Evolutionary conservation across 2,797 vertebrate genomes (phyloP), one percentile per base, ranked within the genome.

Genomic region (Streptopelia turtur): DNA sequence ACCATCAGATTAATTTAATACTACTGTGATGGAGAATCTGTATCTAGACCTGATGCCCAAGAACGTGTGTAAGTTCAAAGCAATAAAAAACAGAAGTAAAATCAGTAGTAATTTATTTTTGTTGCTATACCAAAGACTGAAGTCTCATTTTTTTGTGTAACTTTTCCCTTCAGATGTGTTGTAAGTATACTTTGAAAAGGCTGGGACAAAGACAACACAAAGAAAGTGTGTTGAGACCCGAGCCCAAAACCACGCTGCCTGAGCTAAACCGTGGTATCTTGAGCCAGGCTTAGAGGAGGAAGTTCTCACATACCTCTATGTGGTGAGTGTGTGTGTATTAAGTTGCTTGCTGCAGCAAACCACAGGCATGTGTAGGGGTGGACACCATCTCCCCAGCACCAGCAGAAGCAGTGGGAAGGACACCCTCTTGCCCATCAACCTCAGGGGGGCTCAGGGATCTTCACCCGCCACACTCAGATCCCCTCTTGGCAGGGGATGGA

Each of bases 61-160:
- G 24, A 71, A 37, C 0, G 0, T 24, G 9, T 6, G 0, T 18
- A 56, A 83, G 8, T 30, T 43, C 50, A 50, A 75, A 88, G 15
- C 13, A 37, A 43, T 17, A 2, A 3, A 21, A 81, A 4, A 15
- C 7, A 41, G 1, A 31, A 78, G 6, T 35, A 81, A 94, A 71
- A 60, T 33, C n/a, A 66, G 16, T 3, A 24, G 5, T 21, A 39
- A 2, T 31, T 22, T 11, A 52, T 76, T 82, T 76, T 82, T 74
- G 16, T 14, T 53, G 11, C 30, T n/a, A 22, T 13, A 10, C 3
- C 49, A 17, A 43, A 3, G 14, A 22, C 13, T 22, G 30, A 56
- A 72, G 1, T 53, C 21, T 52, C 13, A 5, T 10, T 0, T 35
- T 71, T 92, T 31, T 39, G 30, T 47, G 65, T 47, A 65, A 64